Percentiles rank a stretch among this genome's conserved stretches.
phyloP scores from a whole-genome alignment of 1,140 invertebrate genomes.

The Drosophila littoralis region DNA sequence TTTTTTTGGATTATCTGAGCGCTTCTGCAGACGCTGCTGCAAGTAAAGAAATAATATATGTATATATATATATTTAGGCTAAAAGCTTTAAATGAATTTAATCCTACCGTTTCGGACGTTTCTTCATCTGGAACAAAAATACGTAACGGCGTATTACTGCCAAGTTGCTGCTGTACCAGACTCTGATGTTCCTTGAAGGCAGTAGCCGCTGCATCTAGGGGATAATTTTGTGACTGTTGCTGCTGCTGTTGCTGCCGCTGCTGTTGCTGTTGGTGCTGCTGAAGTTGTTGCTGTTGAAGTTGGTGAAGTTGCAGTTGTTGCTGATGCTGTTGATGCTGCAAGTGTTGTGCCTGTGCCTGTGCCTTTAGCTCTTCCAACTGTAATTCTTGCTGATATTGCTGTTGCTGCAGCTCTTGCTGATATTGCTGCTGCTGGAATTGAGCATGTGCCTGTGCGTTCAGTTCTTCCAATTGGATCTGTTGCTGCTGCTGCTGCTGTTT shows the following conservation, averaged over 20 bases:
- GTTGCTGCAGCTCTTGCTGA: conserved; percentile 31
- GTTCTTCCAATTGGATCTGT: conserved; percentile 51
- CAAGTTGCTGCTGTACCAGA: conserved; percentile 76
- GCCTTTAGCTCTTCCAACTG: conserved; percentile 52
- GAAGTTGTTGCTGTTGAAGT: conserved; percentile 25
- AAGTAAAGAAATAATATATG: background rate
- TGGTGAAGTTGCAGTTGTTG: conserved; percentile 48
- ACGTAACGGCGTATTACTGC: conserved; percentile 68
- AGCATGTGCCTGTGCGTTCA: conserved; percentile 55
- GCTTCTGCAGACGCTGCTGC: conserved; percentile 69
- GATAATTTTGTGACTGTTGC: conserved; percentile 27
- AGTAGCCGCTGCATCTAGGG: conserved; percentile 54
- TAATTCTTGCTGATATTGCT: conserved; percentile 51
- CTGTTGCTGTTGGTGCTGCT: conserved; percentile 42
- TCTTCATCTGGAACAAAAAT: conserved; percentile 83
- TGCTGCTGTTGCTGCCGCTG: conserved; percentile 50
- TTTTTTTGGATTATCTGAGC: conserved; percentile 66
- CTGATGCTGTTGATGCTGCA: conserved; percentile 50
- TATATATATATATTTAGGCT: too few relatives aligned
- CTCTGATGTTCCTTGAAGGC: conserved; percentile 81
- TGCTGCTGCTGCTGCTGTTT: conserved; percentile 58
- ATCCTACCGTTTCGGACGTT: conserved; percentile 87
- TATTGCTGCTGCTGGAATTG: conserved; percentile 45
- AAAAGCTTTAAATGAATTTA: too few relatives aligned
- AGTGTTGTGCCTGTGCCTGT: conserved; percentile 62